These are phyloP conservation scores for Malachius bipustulatus DNA, from an alignment of 2,888 invertebrate genomes.

Conservation along the genomic window DNA sequence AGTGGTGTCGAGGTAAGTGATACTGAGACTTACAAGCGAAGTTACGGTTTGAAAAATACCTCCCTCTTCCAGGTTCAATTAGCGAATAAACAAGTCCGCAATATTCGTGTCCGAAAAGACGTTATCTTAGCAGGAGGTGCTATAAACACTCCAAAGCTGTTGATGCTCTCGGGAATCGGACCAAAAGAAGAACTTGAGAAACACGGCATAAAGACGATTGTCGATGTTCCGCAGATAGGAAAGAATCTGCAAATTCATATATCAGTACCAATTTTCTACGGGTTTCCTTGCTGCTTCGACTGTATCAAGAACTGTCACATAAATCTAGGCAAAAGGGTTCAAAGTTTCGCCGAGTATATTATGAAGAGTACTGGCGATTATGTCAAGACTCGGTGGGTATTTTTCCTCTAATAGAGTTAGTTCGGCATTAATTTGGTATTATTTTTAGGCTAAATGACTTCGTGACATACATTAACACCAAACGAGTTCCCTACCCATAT, in stretches of 20 bases:
- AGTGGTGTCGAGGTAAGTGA: neutral
- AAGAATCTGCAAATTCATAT: slow-evolving; percentile 37
- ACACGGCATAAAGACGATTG: slow-evolving; percentile 24
- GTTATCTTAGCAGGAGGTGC: slow-evolving; percentile 51
- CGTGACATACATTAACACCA: slow-evolving; percentile 38
- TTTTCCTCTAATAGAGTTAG: no score
- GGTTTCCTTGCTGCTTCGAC: slow-evolving; percentile 14
- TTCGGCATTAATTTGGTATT: no score
- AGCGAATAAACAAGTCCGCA: no score
- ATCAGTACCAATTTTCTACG: slow-evolving; percentile 19
- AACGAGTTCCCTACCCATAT: slow-evolving; percentile 30
- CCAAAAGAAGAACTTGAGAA: slow-evolving; percentile 32
- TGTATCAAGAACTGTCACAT: no score
- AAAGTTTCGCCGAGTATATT: no score
- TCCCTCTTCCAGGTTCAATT: no score
- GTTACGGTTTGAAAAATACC: no score
- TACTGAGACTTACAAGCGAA: no score
- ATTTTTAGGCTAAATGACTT: slow-evolving; percentile 37
- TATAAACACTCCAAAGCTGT: slow-evolving; percentile 50
- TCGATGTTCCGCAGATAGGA: slow-evolving; percentile 24
- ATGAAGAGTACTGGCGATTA: no score
- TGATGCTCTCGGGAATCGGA: slow-evolving; percentile 49
- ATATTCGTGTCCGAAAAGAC: slow-evolving; percentile 39
- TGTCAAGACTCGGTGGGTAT: no score
- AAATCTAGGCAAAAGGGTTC: no score